These are phyloP conservation scores for Todiramphus chloris DNA, from an alignment of 2,113 vertebrate genomes.

Conservation along the genomic window DNA sequence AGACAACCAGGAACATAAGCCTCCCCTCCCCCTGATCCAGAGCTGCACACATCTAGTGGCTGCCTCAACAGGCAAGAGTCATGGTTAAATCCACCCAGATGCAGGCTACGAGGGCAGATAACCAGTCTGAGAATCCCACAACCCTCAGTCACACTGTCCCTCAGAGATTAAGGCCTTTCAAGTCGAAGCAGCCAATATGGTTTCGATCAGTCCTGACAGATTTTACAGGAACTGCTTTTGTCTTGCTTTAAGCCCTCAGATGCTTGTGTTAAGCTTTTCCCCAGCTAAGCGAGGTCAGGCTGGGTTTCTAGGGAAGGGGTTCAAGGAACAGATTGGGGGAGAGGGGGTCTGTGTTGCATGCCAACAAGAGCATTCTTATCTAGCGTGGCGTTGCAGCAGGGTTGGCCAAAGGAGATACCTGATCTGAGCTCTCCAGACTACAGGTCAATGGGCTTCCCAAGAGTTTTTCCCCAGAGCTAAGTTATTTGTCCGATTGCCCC, in stretches of 20 bases:
- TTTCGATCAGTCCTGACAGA: conserved; percentile 20
- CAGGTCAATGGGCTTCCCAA: background rate
- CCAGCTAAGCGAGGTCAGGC: background rate
- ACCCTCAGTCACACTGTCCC: background rate
- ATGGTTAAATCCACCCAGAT: background rate
- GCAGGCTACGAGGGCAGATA: background rate
- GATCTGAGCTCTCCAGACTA: background rate
- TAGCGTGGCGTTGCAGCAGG: accelerated
- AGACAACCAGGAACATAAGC: background rate
- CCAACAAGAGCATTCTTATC: background rate
- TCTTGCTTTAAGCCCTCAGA: background rate
- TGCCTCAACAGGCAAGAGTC: background rate
- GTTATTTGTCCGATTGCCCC: background rate
- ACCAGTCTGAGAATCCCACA: background rate
- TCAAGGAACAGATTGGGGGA: background rate
- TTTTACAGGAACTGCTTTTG: conserved; percentile 5
- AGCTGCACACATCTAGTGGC: background rate
- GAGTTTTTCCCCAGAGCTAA: background rate
- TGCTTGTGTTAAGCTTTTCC: background rate
- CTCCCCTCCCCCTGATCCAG: background rate
- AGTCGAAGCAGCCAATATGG: background rate
- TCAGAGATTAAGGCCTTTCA: background rate
- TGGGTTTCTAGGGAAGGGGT: background rate
- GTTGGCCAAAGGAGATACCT: background rate
- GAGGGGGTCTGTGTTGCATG: accelerated